These are phyloP conservation scores for Oceanodroma leucorhoa DNA, from an alignment of 2,797 vertebrate species.

Conservation along the genomic window DNA sequence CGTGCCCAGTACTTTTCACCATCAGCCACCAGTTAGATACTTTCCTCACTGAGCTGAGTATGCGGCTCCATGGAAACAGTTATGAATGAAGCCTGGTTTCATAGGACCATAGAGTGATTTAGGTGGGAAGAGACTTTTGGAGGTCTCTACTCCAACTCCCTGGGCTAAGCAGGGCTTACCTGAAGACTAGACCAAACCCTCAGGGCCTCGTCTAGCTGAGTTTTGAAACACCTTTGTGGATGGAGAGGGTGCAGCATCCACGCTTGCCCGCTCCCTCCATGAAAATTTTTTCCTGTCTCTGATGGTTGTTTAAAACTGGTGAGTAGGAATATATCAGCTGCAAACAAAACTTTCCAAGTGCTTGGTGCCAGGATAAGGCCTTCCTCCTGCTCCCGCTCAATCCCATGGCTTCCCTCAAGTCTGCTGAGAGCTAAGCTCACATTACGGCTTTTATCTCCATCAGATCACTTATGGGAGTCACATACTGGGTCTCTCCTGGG, in stretches of 20 bases:
- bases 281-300: neutral
- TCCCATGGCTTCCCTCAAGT: neutral
- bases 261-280: neutral
- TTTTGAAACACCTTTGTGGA: neutral
- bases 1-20: neutral
- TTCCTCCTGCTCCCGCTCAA: rapidly evolving
- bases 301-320: neutral
- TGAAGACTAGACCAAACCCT: neutral
- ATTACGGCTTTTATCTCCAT: neutral
- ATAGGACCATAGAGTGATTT: neutral
- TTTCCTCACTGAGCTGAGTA: neutral
- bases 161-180: neutral
- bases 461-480: neutral
- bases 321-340: neutral
- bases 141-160: neutral
- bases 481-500: neutral
- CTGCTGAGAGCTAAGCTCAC: neutral
- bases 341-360: neutral
- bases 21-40: neutral
- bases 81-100: rapidly evolving
- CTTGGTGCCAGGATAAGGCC: neutral
- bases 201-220: neutral
- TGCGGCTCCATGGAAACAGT: rapidly evolving
- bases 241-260: neutral
- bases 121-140: neutral